phyloP scores from a whole-genome alignment of 2,797 vertebrate genomes.

The Pseudochromis fuscus region DNA sequence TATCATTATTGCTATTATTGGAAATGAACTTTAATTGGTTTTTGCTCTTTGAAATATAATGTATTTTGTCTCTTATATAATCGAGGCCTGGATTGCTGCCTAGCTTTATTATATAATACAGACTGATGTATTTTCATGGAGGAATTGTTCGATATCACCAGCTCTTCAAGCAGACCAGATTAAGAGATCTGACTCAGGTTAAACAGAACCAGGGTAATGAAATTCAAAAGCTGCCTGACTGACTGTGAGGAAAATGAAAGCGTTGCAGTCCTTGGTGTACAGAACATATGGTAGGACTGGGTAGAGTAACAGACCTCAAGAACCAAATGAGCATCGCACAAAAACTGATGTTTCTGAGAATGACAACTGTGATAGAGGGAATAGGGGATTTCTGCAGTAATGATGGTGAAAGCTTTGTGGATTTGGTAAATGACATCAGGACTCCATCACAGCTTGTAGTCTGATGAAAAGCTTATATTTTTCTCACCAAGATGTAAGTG shows the following conservation, averaged over 20 bases:
- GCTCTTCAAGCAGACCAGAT: neutral
- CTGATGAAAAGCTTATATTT: neutral
- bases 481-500: neutral
- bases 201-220: constrained; percentile 28
- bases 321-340: neutral
- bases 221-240: constrained; percentile 24
- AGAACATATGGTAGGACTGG: constrained; percentile 14
- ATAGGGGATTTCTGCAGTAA: neutral
- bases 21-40: neutral
- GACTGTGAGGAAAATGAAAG: constrained; percentile 21
- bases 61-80: neutral
- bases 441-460: neutral
- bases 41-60: neutral
- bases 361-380: neutral
- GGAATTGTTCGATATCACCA: neutral
- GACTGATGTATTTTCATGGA: neutral
- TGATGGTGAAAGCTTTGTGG: neutral
- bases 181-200: neutral
- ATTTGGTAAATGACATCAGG: neutral
- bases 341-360: constrained; percentile 3
- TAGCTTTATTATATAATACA: neutral
- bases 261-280: constrained; percentile 16
- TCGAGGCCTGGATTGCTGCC: neutral
- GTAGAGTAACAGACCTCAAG: constrained; percentile 1
- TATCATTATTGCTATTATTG: no score